These are phyloP conservation scores for Epinotia bilunana DNA, from an alignment of 2,888 invertebrate genomes.

Conservation along the genomic window DNA sequence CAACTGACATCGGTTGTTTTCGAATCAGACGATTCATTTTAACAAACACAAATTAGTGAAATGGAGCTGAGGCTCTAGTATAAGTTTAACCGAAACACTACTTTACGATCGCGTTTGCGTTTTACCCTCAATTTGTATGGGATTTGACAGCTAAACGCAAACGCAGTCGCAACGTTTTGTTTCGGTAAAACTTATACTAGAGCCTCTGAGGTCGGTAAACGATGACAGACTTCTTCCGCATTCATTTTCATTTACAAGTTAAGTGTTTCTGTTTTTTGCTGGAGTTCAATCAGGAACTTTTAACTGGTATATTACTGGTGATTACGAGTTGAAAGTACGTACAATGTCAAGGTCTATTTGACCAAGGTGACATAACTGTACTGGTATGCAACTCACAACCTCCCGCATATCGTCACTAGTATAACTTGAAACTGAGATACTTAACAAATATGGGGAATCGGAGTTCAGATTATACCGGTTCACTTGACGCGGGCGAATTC, in stretches of 20 bases:
- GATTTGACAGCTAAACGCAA: too few relatives aligned
- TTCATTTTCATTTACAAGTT: not conserved
- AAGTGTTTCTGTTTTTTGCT: slow-evolving; percentile 35
- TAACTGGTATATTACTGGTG: slow-evolving; percentile 21
- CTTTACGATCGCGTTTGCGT: too few relatives aligned
- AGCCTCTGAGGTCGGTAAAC: too few relatives aligned
- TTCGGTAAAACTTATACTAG: too few relatives aligned
- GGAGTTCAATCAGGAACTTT: slow-evolving; percentile 10
- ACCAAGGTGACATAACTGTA: slow-evolving; percentile 37
- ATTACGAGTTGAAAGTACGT: slow-evolving; percentile 55
- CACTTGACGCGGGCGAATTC: not conserved
- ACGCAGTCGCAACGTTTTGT: too few relatives aligned
- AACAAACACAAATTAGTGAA: not conserved
- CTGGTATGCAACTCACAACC: not conserved
- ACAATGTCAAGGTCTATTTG: slow-evolving; percentile 45
- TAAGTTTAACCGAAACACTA: too few relatives aligned
- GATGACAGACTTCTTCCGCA: slow-evolving; percentile 3
- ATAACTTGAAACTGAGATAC: not conserved
- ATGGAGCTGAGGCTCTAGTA: not conserved
- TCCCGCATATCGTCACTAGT: not conserved
- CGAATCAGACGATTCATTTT: not conserved
- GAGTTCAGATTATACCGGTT: not conserved
- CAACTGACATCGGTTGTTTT: not conserved
- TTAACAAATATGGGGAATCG: not conserved
- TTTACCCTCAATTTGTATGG: too few relatives aligned